Evolutionary conservation across 2,888 invertebrate genomes (phyloP).

Genomic region (Hecatera dysodea): DNA sequence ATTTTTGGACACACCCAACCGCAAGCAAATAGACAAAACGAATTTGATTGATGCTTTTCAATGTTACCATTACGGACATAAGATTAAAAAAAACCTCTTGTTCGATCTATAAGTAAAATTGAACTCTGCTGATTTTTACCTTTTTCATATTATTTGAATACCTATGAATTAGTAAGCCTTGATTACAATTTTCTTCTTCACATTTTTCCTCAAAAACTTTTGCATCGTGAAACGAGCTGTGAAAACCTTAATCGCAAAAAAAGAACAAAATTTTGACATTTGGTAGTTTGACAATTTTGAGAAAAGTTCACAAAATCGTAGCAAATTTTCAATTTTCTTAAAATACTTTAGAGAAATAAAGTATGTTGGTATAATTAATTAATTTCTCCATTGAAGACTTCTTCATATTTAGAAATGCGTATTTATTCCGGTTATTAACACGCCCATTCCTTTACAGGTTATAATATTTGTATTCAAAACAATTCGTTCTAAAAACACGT

Average conservation of each 20-base stretch:
- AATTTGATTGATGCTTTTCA: conserved; percentile 19
- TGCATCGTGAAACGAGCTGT: background rate
- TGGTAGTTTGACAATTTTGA: conserved; percentile 59
- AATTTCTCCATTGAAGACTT: background rate
- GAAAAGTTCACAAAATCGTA: conserved; percentile 56
- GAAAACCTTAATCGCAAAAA: background rate
- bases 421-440: conserved; percentile 9
- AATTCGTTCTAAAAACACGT: conserved; percentile 63
- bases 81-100: background rate
- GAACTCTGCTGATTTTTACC: background rate
- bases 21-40: conserved; percentile 40
- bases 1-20: conserved; percentile 67
- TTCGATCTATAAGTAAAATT: background rate
- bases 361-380: conserved; percentile 28
- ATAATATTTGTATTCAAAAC: conserved; percentile 70
- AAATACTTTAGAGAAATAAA: conserved; percentile 14
- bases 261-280: conserved; percentile 36
- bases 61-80: background rate
- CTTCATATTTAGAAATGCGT: background rate
- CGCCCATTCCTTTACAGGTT: conserved; percentile 65
- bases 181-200: too few relatives aligned
- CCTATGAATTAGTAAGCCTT: background rate
- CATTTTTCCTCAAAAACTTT: background rate
- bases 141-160: background rate
- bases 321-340: conserved; percentile 48